Conservation (phyloP, 2,888 invertebrate genomes). For the Tortrix viridana region DNA sequence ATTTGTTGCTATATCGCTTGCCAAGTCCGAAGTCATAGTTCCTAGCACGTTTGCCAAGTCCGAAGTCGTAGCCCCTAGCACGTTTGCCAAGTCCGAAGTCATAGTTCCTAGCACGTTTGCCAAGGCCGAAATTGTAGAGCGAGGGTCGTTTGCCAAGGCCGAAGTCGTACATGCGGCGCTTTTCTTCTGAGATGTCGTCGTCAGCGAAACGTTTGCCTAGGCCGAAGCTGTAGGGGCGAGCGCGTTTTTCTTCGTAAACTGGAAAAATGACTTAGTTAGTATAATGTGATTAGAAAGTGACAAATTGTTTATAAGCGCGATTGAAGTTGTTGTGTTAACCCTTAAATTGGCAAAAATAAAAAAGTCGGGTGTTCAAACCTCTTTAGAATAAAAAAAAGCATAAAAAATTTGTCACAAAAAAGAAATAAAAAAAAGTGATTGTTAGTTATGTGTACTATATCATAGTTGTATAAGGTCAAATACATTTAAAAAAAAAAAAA, state of each 20-base stretch:
- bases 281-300: neutral
- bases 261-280: slow-evolving; percentile 36
- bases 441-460: no score
- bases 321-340: no score
- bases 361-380: no score
- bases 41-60: slow-evolving; percentile 76
- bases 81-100: slow-evolving; percentile 44
- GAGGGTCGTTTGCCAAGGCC: slow-evolving; percentile 76
- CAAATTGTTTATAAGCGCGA: no score
- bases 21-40: slow-evolving; percentile 84
- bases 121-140: slow-evolving; percentile 60
- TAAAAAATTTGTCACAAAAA: no score
- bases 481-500: no score
- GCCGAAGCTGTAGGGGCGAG: slow-evolving; percentile 87
- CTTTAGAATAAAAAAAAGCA: no score
- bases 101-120: slow-evolving; percentile 39
- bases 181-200: slow-evolving; percentile 65
- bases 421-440: no score
- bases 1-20: slow-evolving; percentile 76
- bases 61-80: slow-evolving; percentile 60
- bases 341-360: no score
- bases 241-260: slow-evolving; percentile 81
- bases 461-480: no score
- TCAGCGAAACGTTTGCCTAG: slow-evolving; percentile 86
- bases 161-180: slow-evolving; percentile 73